Conservation (phyloP, 2,113 vertebrate genomes). For the Girardinichthys multiradiatus region DNA sequence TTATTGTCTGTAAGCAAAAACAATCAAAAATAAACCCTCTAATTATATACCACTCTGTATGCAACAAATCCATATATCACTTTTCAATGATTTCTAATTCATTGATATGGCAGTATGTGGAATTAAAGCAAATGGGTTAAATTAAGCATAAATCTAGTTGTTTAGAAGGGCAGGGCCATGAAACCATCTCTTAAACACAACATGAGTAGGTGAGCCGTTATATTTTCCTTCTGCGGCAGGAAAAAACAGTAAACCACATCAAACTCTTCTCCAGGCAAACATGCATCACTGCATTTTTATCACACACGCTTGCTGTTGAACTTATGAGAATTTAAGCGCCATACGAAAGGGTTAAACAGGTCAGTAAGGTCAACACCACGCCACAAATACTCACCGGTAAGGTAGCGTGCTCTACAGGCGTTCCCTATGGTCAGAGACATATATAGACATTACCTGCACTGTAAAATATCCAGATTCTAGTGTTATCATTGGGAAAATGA, state of each 20-base stretch:
- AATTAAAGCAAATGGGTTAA: neutral
- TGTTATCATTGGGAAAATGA: constrained; percentile 11
- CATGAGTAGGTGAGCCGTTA: neutral
- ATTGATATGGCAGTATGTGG: too few relatives aligned
- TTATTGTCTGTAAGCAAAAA: too few relatives aligned
- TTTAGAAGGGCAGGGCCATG: too few relatives aligned
- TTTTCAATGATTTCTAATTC: neutral
- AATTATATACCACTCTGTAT: neutral
- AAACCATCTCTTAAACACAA: neutral
- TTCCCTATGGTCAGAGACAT: constrained; percentile 74
- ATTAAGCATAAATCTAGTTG: neutral
- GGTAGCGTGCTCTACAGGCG: constrained; percentile 73
- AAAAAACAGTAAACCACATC: neutral
- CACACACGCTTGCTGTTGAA: constrained; percentile 45
- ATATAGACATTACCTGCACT: constrained; percentile 37
- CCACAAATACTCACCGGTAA: constrained; percentile 79
- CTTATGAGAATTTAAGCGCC: constrained; percentile 17
- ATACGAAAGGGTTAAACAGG: constrained; percentile 28
- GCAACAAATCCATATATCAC: neutral
- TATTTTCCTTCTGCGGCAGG: neutral
- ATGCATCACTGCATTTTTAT: constrained; percentile 44
- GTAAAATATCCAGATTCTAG: neutral
- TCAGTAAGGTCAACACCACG: constrained; percentile 47
- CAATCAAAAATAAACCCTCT: neutral
- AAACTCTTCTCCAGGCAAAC: constrained; percentile 38